Percentiles rank a stretch among this genome's conserved stretches.
Evolutionary conservation across 2,113 vertebrate species (phyloP).

Genomic region (Hoplias malabaricus): DNA sequence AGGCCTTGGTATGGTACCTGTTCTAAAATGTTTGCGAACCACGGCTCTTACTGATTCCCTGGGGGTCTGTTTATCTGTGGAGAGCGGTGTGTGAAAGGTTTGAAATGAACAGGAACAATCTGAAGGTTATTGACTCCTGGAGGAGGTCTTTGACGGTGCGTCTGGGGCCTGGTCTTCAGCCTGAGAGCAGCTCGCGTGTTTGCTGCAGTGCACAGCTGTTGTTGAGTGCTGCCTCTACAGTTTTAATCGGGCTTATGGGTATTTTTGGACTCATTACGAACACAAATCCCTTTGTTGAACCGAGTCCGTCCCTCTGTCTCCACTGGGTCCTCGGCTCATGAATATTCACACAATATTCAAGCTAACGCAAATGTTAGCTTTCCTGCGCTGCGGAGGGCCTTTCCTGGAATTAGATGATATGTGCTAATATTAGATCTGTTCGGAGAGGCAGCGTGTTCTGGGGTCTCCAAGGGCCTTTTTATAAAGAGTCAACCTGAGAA

Average conservation of each 20-base stretch:
- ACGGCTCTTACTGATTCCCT: no score
- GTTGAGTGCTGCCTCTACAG: conserved; percentile 5
- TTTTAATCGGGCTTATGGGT: conserved; percentile 16
- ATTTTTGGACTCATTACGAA: conserved; percentile 25
- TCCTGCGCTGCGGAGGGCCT: background rate
- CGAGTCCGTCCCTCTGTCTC: background rate
- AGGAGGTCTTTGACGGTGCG: background rate
- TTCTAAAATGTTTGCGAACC: no score
- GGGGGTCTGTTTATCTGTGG: no score
- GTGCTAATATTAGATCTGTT: background rate
- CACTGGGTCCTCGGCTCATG: background rate
- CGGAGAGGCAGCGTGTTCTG: background rate
- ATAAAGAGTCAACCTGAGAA: background rate
- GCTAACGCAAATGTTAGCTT: conserved; percentile 5
- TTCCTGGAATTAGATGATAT: background rate
- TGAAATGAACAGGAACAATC: no score
- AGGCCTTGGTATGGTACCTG: no score
- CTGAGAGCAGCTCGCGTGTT: conserved; percentile 28
- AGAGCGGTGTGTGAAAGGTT: no score
- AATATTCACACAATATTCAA: conserved; percentile 7
- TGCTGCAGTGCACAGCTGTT: background rate
- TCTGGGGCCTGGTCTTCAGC: conserved; percentile 26
- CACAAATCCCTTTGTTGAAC: conserved; percentile 23
- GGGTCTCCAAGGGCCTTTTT: background rate
- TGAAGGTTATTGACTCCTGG: background rate